Percentiles rank a stretch among this genome's conserved stretches.
phyloP scores from a whole-genome alignment of 2,113 vertebrate species.

The Riparia riparia region DNA sequence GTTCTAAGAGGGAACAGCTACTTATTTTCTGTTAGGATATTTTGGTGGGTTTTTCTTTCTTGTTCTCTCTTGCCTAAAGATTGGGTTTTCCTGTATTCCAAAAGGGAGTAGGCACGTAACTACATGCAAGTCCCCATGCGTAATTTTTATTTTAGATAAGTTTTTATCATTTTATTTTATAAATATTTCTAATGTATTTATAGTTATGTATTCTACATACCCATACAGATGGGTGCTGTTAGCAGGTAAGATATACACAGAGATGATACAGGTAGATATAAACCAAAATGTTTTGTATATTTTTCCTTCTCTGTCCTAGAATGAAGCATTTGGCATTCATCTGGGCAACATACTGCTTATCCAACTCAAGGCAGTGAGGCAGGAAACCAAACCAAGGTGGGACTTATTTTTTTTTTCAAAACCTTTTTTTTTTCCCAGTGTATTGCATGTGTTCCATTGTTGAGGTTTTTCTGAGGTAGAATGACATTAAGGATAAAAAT shows the following conservation, averaged over 20 bases:
- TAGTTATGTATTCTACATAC: neutral
- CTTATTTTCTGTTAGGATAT: neutral
- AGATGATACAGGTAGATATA: neutral
- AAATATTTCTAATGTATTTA: neutral
- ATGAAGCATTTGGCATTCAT: neutral
- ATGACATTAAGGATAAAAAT: neutral
- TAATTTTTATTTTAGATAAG: neutral
- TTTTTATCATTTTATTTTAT: neutral
- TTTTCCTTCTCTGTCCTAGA: neutral
- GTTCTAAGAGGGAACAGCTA: neutral
- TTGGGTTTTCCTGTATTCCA: neutral
- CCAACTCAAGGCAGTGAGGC: neutral
- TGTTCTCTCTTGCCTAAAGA: neutral
- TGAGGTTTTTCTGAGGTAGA: neutral
- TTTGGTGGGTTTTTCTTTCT: neutral
- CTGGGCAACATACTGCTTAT: neutral
- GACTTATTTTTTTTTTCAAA: neutral
- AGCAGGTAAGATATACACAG: neutral
- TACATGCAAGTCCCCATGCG: fast-evolving
- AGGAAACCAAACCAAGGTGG: neutral
- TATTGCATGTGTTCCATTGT: neutral
- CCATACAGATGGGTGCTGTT: neutral
- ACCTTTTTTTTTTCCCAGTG: too few relatives aligned
- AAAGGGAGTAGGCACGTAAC: neutral
- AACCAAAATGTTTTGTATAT: neutral